These are phyloP conservation scores for Neuroterus valhalla DNA, from an alignment of 1,140 invertebrate species.

Conservation along the genomic window DNA sequence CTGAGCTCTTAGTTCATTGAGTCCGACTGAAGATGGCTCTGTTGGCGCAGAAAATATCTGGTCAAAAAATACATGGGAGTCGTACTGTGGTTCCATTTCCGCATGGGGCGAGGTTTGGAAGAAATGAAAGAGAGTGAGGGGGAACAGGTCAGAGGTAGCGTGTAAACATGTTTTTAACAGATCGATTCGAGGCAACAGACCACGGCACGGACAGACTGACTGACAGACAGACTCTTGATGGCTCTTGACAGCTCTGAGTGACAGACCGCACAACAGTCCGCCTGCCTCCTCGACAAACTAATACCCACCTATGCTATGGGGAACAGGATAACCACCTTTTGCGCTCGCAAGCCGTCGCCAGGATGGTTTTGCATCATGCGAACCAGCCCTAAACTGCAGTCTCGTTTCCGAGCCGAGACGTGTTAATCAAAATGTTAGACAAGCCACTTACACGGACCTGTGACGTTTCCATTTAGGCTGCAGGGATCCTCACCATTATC, in stretches of 20 bases:
- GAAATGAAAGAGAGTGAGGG: conserved; percentile 49
- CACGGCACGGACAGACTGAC: conserved; percentile 56
- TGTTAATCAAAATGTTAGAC: conserved; percentile 77
- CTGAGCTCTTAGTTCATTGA: no score
- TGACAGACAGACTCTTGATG: conserved; percentile 59
- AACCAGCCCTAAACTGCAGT: conserved; percentile 53
- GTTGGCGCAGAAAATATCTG: no score
- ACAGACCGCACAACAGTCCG: conserved; percentile 61
- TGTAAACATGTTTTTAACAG: conserved; percentile 62
- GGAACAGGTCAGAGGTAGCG: conserved; percentile 51
- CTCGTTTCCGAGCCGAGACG: conserved; percentile 68
- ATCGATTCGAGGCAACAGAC: conserved; percentile 60
- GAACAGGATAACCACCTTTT: conserved; percentile 64
- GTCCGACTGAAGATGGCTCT: no score
- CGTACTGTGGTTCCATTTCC: no score
- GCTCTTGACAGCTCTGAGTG: conserved; percentile 55
- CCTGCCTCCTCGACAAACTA: conserved; percentile 70
- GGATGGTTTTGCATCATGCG: conserved; percentile 54
- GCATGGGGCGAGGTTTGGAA: background rate
- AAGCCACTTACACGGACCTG: conserved; percentile 74
- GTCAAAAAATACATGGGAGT: no score
- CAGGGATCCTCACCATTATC: conserved; percentile 44
- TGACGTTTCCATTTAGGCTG: conserved; percentile 75
- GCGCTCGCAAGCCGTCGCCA: conserved; percentile 60
- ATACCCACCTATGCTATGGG: conserved; percentile 72